Base-by-base conservation (phyloP, 1,140 invertebrate genomes). In the Leptoteleia sp. region DNA sequence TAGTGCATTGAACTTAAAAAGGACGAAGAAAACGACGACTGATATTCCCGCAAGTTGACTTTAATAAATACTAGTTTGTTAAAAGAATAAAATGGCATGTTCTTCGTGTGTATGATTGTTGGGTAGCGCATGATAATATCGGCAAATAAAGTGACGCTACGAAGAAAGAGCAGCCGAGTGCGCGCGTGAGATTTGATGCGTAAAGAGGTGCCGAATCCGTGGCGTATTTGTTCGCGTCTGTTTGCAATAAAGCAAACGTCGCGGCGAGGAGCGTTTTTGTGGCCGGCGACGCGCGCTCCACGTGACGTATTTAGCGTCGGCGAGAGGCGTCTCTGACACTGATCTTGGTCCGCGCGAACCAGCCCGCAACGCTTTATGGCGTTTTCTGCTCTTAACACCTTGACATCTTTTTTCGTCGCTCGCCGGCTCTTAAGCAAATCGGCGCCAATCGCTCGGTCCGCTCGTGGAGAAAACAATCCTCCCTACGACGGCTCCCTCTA, bases 401-500 rank as follows among this genome's bases (percentile, higher is more conserved):
- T 73, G 70, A 73, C 68, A 72, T 62, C 48, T 72, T 72, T 72
- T 72, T 72, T 72, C 57, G 11, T 27, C n/a, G 19, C 43, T 47
- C 12, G 11, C 11, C 3, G 37, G 55, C 45, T 67, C 29, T 67
- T 52, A 33, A 52, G 42, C n/a, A n/a, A n/a, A n/a, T n/a, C n/a
- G n/a, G n/a, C n/a, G n/a, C n/a, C n/a, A n/a, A n/a, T n/a, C n/a
- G n/a, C n/a, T n/a, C n/a, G n/a, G n/a, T n/a, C n/a, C n/a, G n/a
- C n/a, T n/a, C n/a, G n/a, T n/a, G n/a, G n/a, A n/a, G n/a, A n/a
- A n/a, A n/a, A n/a, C n/a, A n/a, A n/a, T n/a, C n/a, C n/a, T n/a
- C n/a, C n/a, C n/a, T n/a, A n/a, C n/a, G n/a, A n/a, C n/a, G n/a
- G n/a, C n/a, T n/a, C n/a, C n/a, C n/a, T n/a, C n/a, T n/a, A n/a